Conservation (phyloP, 2,888 invertebrate genomes). For the Aproaerema taeniolella region DNA sequence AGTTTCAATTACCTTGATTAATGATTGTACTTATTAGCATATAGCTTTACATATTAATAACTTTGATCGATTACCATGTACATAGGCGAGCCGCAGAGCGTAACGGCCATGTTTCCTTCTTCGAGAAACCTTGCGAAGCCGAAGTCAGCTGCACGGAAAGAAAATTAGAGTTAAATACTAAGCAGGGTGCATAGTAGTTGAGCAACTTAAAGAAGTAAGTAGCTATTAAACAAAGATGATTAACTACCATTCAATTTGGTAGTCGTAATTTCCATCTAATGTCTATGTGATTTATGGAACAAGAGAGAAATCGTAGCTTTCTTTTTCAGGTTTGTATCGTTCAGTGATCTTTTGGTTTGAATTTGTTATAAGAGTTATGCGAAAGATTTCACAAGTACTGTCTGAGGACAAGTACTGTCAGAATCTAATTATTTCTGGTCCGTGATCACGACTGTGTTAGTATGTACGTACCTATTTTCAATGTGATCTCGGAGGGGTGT, state of each 20-base stretch:
- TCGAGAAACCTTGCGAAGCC: constrained; percentile 99
- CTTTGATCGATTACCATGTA: constrained; percentile 88
- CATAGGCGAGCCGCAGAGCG: constrained; percentile 99
- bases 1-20: constrained; percentile 2
- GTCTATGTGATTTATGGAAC: neutral
- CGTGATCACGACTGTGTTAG: too few species aligned
- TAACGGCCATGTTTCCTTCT: constrained; percentile 99
- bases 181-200: constrained; percentile 9
- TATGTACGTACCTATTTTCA: constrained; percentile 95
- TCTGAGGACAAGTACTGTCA: too few species aligned
- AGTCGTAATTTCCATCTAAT: neutral
- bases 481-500: constrained; percentile 88
- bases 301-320: too few species aligned
- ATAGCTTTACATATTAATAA: constrained; percentile 5
- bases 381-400: too few species aligned
- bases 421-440: too few species aligned
- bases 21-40: constrained; percentile 2
- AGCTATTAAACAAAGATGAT: constrained; percentile 7
- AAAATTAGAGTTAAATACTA: constrained; percentile 21
- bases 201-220: constrained; percentile 3
- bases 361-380: too few species aligned
- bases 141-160: constrained; percentile 90
- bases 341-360: too few species aligned
- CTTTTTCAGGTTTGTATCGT: too few species aligned
- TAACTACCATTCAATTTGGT: constrained; percentile 1